These are phyloP conservation scores for Brotula barbata DNA, from an alignment of 2,797 vertebrate species.

Conservation along the genomic window DNA sequence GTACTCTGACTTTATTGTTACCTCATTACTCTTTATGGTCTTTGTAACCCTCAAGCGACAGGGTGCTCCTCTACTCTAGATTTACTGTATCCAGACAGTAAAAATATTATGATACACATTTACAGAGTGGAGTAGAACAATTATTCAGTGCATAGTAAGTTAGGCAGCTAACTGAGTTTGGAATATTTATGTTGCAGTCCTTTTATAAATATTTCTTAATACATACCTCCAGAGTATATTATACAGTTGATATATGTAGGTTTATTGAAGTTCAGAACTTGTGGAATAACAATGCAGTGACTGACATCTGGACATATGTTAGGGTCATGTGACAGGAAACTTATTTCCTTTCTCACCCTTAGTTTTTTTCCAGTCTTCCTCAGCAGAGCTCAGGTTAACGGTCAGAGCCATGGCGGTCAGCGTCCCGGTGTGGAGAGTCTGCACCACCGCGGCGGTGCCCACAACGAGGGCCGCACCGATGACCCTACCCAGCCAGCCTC, in stretches of 20 bases:
- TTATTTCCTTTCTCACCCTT: slow-evolving; percentile 75
- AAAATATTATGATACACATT: not conserved
- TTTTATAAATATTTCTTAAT: too few relatives aligned
- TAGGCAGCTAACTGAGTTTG: too few relatives aligned
- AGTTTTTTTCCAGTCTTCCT: slow-evolving; percentile 73
- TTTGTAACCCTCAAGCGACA: not conserved
- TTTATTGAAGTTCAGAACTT: too few relatives aligned
- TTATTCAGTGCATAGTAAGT: too few relatives aligned
- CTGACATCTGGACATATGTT: slow-evolving; percentile 7
- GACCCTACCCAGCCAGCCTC: slow-evolving; percentile 33
- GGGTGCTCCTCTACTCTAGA: not conserved
- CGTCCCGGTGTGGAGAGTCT: slow-evolving; percentile 66
- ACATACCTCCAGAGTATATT: too few relatives aligned
- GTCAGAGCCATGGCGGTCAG: slow-evolving; percentile 69
- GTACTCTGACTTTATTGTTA: not conserved
- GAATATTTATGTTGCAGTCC: too few relatives aligned
- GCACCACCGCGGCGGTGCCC: slow-evolving; percentile 44
- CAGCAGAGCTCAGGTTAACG: slow-evolving; percentile 70
- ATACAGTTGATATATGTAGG: too few relatives aligned
- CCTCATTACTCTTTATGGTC: not conserved
- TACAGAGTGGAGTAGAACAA: too few relatives aligned
- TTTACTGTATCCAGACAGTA: slow-evolving; percentile 3
- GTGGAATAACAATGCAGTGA: too few relatives aligned
- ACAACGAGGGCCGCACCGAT: slow-evolving; percentile 62
- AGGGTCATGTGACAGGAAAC: slow-evolving; percentile 5